Base-by-base conservation (phyloP, 2,888 invertebrate genomes). In the Palloptera scutellata region DNA sequence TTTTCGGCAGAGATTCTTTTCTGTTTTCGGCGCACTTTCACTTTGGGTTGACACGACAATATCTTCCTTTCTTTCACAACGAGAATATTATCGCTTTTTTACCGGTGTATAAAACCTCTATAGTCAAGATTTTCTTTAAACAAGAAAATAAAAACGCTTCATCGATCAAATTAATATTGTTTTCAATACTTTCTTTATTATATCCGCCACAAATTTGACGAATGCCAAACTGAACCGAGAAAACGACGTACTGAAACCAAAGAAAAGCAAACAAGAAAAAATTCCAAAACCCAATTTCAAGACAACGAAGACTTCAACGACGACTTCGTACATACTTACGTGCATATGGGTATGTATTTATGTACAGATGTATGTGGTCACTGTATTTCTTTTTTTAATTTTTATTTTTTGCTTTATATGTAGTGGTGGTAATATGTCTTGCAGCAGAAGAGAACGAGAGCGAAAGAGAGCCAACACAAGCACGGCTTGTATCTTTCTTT, bases 241-340 rank as follows among this genome's bases (percentile, higher is more conserved):
- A 81, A 80, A 77, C 30, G 30, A 30, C 80, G 76, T 80, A 81
- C 81, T 81, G 79, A 82, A 81, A 81, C 81, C 81, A 82, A 82
- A 81, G 82, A 81, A 81, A 82, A 81, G 79, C 82, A 80, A 80
- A 77, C 80, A 80, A 81, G 30, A 30, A 30, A 30, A 30, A 79
- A 80, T 80, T 81, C 81, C 81, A 80, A 82, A 82, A 81, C 81
- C 81, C 76, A 79, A 81, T 75, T 76, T 78, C 66, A 61, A 66
- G 60, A 66, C 66, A 53, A 61, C 70, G 64, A 63, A 60, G 43
- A n/a, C 57, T 45, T 42, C 42, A 30, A 13, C 59, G 15, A 52
- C 3, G 61, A 45, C 60, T 13, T 43, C 57, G 62, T 45, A 69
- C 2, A 30, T 30, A 30, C 30, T 2, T 30, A 30, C 6, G 30